Base-by-base conservation (phyloP, 2,113 vertebrate genomes). In the Varanus komodoensis region DNA sequence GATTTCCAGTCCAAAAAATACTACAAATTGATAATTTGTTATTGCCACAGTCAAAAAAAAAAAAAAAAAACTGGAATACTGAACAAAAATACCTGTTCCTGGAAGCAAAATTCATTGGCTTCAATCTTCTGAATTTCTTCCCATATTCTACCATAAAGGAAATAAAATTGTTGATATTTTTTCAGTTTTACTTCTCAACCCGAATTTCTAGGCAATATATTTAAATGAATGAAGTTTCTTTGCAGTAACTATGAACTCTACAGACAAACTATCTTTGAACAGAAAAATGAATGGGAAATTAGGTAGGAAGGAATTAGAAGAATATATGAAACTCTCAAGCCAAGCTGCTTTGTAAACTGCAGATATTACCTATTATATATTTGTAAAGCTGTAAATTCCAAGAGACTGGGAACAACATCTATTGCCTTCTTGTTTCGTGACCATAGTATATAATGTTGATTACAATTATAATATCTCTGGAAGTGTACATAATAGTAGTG, bases 111-210 rank as follows among this genome's bases (percentile, higher is more conserved):
- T 96, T 98, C 98, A 93, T 98, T 99, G 34, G 97, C 97, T 92
- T 98, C 98, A 89, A 99, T 98, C 96, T 98, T 98, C 96, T 98
- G 98, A 95, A 99, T 98, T 95, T 99, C 98, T 93, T 98, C 97
- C 94, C 98, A 99, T 95, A 98, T 98, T 96, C 98, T 99, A 44
- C 38, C 38, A 52, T 87, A 84, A 95, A 82, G 34, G 78, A 92
- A 44, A 93, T 88, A 84, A 12, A 17, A 38, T 19, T 57, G 1
- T 32, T 64, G 11, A 17, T 54, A 85, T 91, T 61, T 73, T 44
- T 6, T 71, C n/a, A 69, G 23, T 0, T 4, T 44, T 32, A 54
- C 29, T 44, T 83, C 44, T 74, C 11, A 91, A 17, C 32, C 23
- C 86, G 50, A 54, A 75, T 38, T 79, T 29, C n/a, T 74, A 57